Percentiles rank a stretch among this genome's conserved stretches.
Conservation (phyloP, 2,888 invertebrate genomes). For the Noctua comes region DNA sequence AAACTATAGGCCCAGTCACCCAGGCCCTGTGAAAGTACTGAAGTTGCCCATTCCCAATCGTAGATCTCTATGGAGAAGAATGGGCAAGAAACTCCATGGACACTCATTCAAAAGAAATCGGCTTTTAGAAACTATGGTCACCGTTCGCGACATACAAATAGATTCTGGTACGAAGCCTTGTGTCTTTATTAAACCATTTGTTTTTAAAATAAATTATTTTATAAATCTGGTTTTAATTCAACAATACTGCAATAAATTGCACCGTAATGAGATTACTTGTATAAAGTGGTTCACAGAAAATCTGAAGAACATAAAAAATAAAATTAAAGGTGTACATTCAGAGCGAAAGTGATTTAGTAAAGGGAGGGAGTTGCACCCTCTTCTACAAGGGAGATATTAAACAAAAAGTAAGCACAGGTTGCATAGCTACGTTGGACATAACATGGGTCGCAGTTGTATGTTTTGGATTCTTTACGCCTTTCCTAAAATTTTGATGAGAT, state of each 20-base stretch:
- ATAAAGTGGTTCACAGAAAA: slow-evolving; percentile 49
- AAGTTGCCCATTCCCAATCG: too few species aligned
- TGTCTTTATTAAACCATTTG: not conserved
- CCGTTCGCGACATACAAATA: not conserved
- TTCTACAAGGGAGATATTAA: slow-evolving; percentile 85
- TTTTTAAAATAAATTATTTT: not conserved
- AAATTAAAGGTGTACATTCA: slow-evolving; percentile 80
- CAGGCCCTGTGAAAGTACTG: too few species aligned
- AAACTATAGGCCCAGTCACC: too few species aligned
- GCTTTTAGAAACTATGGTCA: not conserved
- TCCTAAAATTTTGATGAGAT: not conserved
- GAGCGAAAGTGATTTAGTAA: slow-evolving; percentile 85
- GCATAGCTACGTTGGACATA: slow-evolving; percentile 44
- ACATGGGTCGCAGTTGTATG: slow-evolving; percentile 28
- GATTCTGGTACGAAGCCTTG: not conserved
- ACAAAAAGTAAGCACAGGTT: slow-evolving; percentile 78
- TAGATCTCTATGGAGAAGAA: too few species aligned
- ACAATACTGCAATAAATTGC: slow-evolving; percentile 39
- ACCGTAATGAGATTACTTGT: slow-evolving; percentile 37
- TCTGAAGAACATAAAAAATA: slow-evolving; percentile 57
- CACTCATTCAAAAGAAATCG: not conserved
- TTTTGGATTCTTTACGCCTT: not conserved
- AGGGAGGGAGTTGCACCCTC: slow-evolving; percentile 82
- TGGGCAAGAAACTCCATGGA: too few species aligned
- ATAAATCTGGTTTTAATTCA: not conserved